Conservation (phyloP, 2,888 invertebrate genomes). For the Thecophora atra region DNA sequence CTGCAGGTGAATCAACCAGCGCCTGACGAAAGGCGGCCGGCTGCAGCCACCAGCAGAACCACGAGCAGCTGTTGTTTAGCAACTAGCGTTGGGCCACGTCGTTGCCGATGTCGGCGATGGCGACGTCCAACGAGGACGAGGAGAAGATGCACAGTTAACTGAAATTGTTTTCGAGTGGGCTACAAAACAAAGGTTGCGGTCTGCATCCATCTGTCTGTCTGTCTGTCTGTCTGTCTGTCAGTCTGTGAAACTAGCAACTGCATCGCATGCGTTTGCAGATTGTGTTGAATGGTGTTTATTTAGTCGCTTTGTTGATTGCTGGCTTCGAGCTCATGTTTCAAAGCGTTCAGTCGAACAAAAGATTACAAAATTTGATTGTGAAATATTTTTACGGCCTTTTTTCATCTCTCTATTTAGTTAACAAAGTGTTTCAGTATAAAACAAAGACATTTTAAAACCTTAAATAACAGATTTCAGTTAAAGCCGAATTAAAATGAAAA, state of each 20-base stretch:
- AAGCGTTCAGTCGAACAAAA: too few species aligned
- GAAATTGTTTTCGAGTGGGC: background rate
- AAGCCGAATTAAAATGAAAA: too few species aligned
- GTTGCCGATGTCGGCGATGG: background rate
- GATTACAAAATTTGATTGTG: background rate
- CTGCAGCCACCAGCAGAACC: background rate
- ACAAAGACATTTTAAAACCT: background rate
- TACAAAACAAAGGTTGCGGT: background rate
- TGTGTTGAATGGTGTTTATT: conserved; percentile 17
- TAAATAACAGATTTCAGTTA: background rate
- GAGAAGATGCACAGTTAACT: background rate
- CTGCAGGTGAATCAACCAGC: background rate
- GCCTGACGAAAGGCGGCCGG: background rate
- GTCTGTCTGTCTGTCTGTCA: too few species aligned
- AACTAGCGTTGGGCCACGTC: background rate
- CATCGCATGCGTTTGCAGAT: background rate
- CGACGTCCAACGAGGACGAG: background rate
- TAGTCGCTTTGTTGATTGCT: background rate
- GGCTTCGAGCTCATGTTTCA: background rate
- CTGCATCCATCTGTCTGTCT: too few species aligned
- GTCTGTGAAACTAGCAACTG: background rate
- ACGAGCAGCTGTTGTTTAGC: conserved; percentile 13
- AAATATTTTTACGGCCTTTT: background rate
- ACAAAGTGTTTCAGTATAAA: background rate
- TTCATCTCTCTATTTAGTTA: background rate